A percentile compares a stretch with the other conserved stretches of the same genome.
phyloP scores from a whole-genome alignment of 1,140 invertebrate genomes.

The Papilio helenus region DNA sequence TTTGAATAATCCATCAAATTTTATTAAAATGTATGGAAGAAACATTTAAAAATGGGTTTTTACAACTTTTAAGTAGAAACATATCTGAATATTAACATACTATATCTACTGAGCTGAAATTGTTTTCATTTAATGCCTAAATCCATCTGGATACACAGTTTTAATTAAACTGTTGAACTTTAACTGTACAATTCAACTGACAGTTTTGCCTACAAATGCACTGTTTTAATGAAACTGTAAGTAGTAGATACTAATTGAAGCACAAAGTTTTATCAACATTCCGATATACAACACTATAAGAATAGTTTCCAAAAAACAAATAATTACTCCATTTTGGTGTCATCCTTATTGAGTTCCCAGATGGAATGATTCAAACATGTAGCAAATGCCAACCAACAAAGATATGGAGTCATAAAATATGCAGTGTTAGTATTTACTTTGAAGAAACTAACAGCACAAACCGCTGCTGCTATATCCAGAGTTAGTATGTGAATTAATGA shows the following conservation, averaged over 20 bases:
- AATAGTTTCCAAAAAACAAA: not conserved
- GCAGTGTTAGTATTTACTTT: conserved; percentile 87
- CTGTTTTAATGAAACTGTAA: too few relatives aligned
- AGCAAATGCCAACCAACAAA: conserved; percentile 89
- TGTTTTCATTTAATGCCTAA: too few relatives aligned
- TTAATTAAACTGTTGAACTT: too few relatives aligned
- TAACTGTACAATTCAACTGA: too few relatives aligned
- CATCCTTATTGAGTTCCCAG: conserved; percentile 79
- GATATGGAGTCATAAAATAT: conserved; percentile 89
- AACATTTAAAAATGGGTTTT: not conserved
- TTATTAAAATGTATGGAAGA: not conserved
- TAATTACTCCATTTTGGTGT: conserved; percentile 40
- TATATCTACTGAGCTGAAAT: too few relatives aligned
- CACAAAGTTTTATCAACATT: not conserved
- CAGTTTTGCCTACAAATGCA: too few relatives aligned
- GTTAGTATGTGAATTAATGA: conserved; percentile 86
- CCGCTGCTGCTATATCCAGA: conserved; percentile 85
- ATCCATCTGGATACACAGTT: too few relatives aligned
- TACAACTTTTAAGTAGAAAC: not conserved
- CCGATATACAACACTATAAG: not conserved
- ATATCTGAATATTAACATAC: too few relatives aligned
- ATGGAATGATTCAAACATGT: conserved; percentile 86
- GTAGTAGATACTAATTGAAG: not conserved
- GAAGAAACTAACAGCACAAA: conserved; percentile 86
- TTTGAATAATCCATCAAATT: not conserved